A percentile compares a stretch with the other conserved stretches of the same genome.
Conservation (phyloP, 2,888 invertebrate species). For the Nysson spinosus region DNA sequence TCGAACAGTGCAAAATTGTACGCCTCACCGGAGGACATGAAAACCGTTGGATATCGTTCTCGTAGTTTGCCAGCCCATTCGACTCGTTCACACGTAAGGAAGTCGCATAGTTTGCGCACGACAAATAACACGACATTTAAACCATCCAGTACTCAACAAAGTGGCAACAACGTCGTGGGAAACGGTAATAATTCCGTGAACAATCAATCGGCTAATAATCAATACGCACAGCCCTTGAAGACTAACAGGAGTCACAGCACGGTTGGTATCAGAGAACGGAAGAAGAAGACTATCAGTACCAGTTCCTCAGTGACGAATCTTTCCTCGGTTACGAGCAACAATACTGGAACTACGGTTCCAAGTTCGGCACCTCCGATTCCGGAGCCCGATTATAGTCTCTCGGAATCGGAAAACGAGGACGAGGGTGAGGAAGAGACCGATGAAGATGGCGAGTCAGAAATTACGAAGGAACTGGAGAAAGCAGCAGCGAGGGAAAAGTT, state of each 20-base stretch:
- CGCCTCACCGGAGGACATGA: slow-evolving; percentile 92
- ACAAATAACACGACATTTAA: slow-evolving; percentile 77
- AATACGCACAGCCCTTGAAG: slow-evolving; percentile 81
- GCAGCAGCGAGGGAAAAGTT: slow-evolving; percentile 77
- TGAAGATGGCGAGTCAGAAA: slow-evolving; percentile 73
- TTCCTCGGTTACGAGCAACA: slow-evolving; percentile 57
- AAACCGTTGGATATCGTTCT: slow-evolving; percentile 83
- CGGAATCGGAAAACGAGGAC: slow-evolving; percentile 88
- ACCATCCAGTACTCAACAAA: slow-evolving; percentile 57
- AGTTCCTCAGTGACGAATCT: slow-evolving; percentile 76
- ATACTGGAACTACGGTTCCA: slow-evolving; percentile 40
- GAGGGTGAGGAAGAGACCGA: slow-evolving; percentile 82
- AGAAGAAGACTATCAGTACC: slow-evolving; percentile 74
- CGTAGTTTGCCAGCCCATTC: slow-evolving; percentile 79
- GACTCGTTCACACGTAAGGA: slow-evolving; percentile 81
- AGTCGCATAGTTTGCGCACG: slow-evolving; percentile 81
- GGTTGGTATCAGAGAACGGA: slow-evolving; percentile 71
- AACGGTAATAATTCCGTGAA: slow-evolving; percentile 44
- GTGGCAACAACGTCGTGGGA: slow-evolving; percentile 32
- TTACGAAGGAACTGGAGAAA: slow-evolving; percentile 80
- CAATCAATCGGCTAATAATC: slow-evolving; percentile 74
- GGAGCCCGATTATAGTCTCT: slow-evolving; percentile 94
- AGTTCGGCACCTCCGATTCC: slow-evolving; percentile 86
- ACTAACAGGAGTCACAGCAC: slow-evolving; percentile 76
- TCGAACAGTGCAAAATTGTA: slow-evolving; percentile 91